Base-by-base conservation (phyloP, 2,113 vertebrate genomes). In the Archocentrus centrarchus region DNA sequence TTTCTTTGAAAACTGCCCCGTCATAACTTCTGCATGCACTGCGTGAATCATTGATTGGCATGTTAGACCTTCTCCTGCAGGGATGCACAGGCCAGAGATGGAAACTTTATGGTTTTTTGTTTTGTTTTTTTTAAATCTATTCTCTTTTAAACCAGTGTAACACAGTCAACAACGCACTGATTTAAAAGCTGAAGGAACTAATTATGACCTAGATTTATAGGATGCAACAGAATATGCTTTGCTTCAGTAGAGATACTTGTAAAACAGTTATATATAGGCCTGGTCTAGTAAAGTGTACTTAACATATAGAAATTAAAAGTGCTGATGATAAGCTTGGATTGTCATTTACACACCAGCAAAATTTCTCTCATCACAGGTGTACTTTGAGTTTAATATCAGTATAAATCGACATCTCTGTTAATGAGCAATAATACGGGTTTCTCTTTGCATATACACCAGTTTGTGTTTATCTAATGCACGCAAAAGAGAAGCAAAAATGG, bases 1-100 rank as follows among this genome's bases (percentile, higher is more conserved):
- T 87, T 61, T 32, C 81, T 91, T 87, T 90, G 63, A 86, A 91
- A 93, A 91, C 87, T 70, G 75, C 50, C 66, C 60, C 27, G 27
- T 92, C 88, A 91, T 80, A 86, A 92, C 89, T 88, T 93, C 53
- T 82, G 80, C 6, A 15, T 58, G 58, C 76, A 27, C 81, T 70
- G 81, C 24, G 30, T 80, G 62, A 89, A 70, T 20, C 60, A 83
- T 84, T 15, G 88, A 88, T 88, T 10, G 8, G 11, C 39, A 64
- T 89, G 83, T 78, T 70, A 59, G 66, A 57, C 32, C 27, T 76
- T 15, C 55, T 75, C 18, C 55, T 59, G 37, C 61, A 68, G 68
- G 24, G 82, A 62, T 39, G 50, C 24, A 59, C n/a, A 3, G 47
- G 79, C 22, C 44, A 80, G 53, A 62, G 18, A 60, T 76, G 32